Base-by-base conservation (phyloP, 1,140 invertebrate genomes). In the Diprion similis region DNA sequence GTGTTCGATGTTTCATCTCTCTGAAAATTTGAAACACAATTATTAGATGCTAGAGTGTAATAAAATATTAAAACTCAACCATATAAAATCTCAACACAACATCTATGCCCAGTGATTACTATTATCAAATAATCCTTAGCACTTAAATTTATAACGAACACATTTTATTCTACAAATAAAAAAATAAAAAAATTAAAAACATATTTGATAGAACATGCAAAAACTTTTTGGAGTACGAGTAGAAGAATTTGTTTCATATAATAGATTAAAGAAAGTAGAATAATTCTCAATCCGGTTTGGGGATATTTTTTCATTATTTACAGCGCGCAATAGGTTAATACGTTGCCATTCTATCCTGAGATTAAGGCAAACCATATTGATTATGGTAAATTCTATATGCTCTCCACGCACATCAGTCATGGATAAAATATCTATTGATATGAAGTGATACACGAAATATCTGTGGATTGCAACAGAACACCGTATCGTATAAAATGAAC, bases 1-100 rank as follows among this genome's bases (percentile, higher is more conserved):
- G 82, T 82, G 24, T 88, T 88, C 1, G 85, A 87, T 66, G 87
- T 89, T 83, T 89, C 86, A 77, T 88, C 87, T 84, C 87, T 87
- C 87, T 89, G 84, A n/a, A 79, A 88, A 82, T 15, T 68, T 24
- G 11, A 19, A 68, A 59, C 11, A 59, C 51, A 59, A 8, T 59
- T 59, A 59, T 59, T 59, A 59, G n/a, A 59, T 17, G n/a, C 51
- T 59, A 59, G 11, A 17, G n/a, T 17, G 51, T 17, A 59, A 59
- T 17, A 59, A 17, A 59, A 59, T 59, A 37, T 59, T 59, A 13
- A 59, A 59, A 59, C 51, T 59, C 11, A 15, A 15, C 6, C 51
- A 59, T 8, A 59, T 59, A 59, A 59, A 59, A 59, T 59, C 51
- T 59, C 51, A 59, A 59, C 51, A 59, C 51, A 15, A 15, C n/a